Evolutionary conservation across 1,140 invertebrate species (phyloP).

Genomic region (Lepidurus couesii): DNA sequence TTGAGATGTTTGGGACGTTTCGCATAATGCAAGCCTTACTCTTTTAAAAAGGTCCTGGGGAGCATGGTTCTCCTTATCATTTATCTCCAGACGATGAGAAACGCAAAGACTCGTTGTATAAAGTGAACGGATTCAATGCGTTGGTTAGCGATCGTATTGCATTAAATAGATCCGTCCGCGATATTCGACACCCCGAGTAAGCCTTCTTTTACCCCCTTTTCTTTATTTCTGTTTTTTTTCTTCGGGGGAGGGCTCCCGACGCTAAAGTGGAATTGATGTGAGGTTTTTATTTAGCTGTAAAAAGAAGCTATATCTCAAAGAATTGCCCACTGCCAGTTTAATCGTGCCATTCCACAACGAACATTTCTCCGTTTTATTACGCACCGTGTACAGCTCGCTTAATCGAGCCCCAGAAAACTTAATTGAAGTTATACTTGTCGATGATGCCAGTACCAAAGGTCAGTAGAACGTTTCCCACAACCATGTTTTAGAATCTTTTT

Average conservation of each 20-base stretch:
- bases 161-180: conserved; percentile 65
- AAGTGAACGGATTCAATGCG: conserved; percentile 74
- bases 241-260: neutral
- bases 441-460: conserved; percentile 70
- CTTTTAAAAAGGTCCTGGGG: conserved; percentile 55
- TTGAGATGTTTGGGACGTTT: neutral
- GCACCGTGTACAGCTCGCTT: conserved; percentile 77
- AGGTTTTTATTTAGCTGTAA: conserved; percentile 54
- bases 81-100: conserved; percentile 52
- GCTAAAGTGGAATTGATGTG: conserved; percentile 18
- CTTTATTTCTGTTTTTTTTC: neutral
- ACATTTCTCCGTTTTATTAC: conserved; percentile 77
- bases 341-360: conserved; percentile 93
- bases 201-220: conserved; percentile 28
- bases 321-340: conserved; percentile 75
- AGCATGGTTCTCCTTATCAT: conserved; percentile 60
- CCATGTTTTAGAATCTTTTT: conserved; percentile 9
- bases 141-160: conserved; percentile 71
- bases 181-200: conserved; percentile 63
- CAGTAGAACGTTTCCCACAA: conserved; percentile 8
- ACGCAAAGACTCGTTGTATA: conserved; percentile 56
- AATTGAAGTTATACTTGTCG: conserved; percentile 85
- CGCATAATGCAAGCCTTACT: neutral
- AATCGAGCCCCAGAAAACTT: conserved; percentile 73
- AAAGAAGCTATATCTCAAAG: conserved; percentile 63